Conservation (phyloP, 2,888 invertebrate genomes). For the Teleiodes luculella region DNA sequence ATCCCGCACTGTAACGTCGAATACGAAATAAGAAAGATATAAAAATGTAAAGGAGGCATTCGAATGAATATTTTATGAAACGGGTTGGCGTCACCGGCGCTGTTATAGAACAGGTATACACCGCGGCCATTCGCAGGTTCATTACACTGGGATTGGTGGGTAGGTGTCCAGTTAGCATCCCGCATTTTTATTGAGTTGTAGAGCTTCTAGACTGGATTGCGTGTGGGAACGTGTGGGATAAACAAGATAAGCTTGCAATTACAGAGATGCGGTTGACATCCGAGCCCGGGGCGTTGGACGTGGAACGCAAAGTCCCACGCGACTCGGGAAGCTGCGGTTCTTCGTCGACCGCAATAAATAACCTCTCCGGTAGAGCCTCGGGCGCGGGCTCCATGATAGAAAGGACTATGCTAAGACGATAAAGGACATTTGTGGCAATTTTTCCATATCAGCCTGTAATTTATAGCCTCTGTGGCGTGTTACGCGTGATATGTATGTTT, state of each 20-base stretch:
- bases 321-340: constrained; percentile 63
- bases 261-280: constrained; percentile 63
- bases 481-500: constrained; percentile 55
- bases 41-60: constrained; percentile 44
- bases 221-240: constrained; percentile 39
- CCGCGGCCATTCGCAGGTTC: constrained; percentile 25
- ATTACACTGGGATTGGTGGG: constrained; percentile 8
- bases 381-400: constrained; percentile 29
- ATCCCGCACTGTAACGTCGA: constrained; percentile 34
- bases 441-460: constrained; percentile 59
- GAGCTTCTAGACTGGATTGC: constrained; percentile 35
- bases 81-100: constrained; percentile 29
- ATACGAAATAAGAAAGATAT: constrained; percentile 41
- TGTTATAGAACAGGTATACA: constrained; percentile 22
- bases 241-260: constrained; percentile 54
- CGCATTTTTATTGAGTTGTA: constrained; percentile 27
- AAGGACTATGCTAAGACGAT: constrained; percentile 44
- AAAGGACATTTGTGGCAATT: constrained; percentile 55
- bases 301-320: constrained; percentile 53
- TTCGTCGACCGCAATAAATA: constrained; percentile 48
- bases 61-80: constrained; percentile 47
- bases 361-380: constrained; percentile 33
- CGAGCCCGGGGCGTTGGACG: constrained; percentile 46
- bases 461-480: constrained; percentile 56
- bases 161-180: constrained; percentile 14